phyloP scores from a whole-genome alignment of 2,888 invertebrate species.

The Mycalesis mineus region DNA sequence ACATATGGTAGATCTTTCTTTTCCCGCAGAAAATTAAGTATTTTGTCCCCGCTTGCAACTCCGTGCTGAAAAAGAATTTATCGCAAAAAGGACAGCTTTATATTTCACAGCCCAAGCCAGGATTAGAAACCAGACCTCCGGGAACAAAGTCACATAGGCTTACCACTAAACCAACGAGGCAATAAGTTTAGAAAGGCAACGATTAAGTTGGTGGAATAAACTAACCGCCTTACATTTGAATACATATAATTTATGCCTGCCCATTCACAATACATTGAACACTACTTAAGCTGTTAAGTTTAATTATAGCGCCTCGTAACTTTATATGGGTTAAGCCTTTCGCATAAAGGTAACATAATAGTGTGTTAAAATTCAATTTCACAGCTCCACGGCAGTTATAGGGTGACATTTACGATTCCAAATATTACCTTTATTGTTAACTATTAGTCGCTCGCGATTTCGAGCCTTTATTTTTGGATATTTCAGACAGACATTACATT shows the following conservation, averaged over 20 bases:
- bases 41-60: too few species aligned
- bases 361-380: constrained; percentile 4
- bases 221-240: neutral
- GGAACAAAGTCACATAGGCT: too few species aligned
- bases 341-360: constrained; percentile 21
- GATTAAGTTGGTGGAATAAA: neutral
- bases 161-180: too few species aligned
- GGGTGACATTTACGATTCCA: neutral
- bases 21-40: too few species aligned
- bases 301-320: constrained; percentile 29
- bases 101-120: too few species aligned
- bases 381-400: neutral
- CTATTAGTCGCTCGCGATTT: neutral
- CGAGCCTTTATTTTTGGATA: too few species aligned
- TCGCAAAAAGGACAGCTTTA: too few species aligned
- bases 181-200: too few species aligned
- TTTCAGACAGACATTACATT: too few species aligned
- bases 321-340: constrained; percentile 29
- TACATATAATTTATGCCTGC: neutral
- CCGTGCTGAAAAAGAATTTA: too few species aligned
- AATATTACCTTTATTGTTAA: neutral
- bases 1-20: too few species aligned
- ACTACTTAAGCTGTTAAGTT: constrained; percentile 18
- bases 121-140: too few species aligned
- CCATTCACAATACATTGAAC: constrained; percentile 8